Base-by-base conservation (phyloP, 2,113 vertebrate species). In the Tachysurus vachellii region DNA sequence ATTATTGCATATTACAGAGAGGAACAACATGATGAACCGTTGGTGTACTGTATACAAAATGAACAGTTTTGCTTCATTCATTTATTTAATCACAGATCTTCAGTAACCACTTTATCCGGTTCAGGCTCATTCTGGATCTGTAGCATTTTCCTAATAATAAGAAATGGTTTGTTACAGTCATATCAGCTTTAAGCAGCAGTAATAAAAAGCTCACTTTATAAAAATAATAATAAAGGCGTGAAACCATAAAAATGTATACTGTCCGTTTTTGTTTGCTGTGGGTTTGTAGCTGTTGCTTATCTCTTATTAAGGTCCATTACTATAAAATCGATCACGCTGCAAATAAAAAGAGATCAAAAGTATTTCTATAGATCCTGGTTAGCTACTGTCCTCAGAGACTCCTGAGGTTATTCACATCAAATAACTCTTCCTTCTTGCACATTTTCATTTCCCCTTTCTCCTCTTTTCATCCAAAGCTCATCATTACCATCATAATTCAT, bases 241-340 rank as follows among this genome's bases (percentile, higher is more conserved):
- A 71, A 7, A 42, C 31, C 31, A 42, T 71, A 42, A 59, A 80
- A 80, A 54, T 23, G 6, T 26, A 10, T 21, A 7, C 23, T n/a
- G 61, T 62, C 61, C 23, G 10, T 62, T 16, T 44, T 59, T 21
- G 2, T 73, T 56, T 73, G 83, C 50, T 23, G 66, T 57, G 53
- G 17, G 19, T 83, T 68, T 54, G 36, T 68, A 54, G 64, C 64
- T 4, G 12, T 61, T 61, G 28, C 79, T 57, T 59, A 4, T 57
- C 54, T 59, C 2, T 83, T 83, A 83, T 83, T 83, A 53, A 61
- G 64, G 9, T 57, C 26, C 17, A 84, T 71, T 57, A 84, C 19
- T 31, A 84, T 71, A 84, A 84, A 84, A 84, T 84, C 50, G 19
- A 84, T 71, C 82, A 36, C 12, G 31, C 31, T 47, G 11, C 66